These are phyloP conservation scores for Gorsachius magnificus DNA, from an alignment of 2,797 vertebrate species.

Conservation along the genomic window DNA sequence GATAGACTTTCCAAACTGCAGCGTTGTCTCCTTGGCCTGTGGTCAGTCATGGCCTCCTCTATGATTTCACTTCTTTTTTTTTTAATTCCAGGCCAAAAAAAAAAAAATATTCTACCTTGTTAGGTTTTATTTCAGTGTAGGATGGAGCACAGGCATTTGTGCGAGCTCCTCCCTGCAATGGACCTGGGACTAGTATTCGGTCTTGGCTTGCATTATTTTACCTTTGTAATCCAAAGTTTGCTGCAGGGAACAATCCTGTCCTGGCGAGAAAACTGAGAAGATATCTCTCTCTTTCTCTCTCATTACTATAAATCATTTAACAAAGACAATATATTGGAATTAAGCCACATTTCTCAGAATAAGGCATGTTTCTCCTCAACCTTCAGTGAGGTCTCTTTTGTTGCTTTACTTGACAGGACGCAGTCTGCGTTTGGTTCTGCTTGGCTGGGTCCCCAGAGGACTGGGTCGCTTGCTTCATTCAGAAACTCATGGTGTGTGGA, in stretches of 20 bases:
- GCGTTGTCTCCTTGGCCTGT: not conserved
- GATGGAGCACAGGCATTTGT: not conserved
- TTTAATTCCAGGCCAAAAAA: not conserved
- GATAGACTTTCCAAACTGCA: not conserved
- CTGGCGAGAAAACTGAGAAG: not conserved
- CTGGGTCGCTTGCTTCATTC: not conserved
- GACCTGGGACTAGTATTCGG: not conserved
- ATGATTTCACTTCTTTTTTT: not conserved
- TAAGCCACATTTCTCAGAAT: not conserved
- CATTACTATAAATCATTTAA: not conserved
- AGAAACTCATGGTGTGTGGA: not conserved
- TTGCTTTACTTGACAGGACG: rapidly evolving
- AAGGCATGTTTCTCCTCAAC: not conserved
- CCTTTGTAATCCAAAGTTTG: not conserved
- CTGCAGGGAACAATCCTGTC: slow-evolving; percentile 16
- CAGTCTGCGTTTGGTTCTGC: not conserved
- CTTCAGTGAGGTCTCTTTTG: not conserved
- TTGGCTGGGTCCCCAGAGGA: not conserved
- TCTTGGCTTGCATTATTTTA: not conserved
- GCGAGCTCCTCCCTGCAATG: not conserved
- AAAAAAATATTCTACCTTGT: not conserved
- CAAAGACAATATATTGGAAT: not conserved
- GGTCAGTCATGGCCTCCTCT: not conserved
- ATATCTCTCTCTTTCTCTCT: not conserved
- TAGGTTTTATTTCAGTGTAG: not conserved